Evolutionary conservation across 2,888 invertebrate genomes (phyloP).

Genomic region (Oscheius sp.): DNA sequence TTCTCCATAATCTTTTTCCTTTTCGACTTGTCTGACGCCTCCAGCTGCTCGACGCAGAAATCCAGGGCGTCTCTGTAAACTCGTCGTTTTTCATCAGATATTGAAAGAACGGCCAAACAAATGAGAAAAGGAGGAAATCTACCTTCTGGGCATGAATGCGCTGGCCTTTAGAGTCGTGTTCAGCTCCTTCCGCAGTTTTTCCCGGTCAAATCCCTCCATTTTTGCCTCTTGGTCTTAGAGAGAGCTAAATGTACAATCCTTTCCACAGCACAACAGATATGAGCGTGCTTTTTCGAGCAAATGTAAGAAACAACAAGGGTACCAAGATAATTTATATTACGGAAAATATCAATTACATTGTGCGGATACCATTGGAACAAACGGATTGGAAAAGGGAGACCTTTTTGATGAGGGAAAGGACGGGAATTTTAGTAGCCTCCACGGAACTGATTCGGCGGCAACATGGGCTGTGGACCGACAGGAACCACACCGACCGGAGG

Average conservation of each 20-base stretch:
- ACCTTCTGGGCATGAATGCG: slow-evolving; percentile 22
- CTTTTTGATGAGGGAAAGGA: not conserved
- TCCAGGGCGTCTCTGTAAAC: slow-evolving; percentile 53
- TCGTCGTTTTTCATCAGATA: not conserved
- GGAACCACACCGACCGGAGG: slow-evolving; percentile 26
- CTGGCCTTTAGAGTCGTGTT: slow-evolving; percentile 11
- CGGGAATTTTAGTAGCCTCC: slow-evolving; percentile 28
- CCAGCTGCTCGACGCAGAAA: slow-evolving; percentile 45
- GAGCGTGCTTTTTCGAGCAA: not conserved
- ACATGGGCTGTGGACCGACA: slow-evolving; percentile 32
- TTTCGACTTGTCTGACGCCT: slow-evolving; percentile 48
- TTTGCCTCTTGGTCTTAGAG: not conserved
- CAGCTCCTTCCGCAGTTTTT: slow-evolving; percentile 8
- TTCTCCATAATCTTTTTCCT: slow-evolving; percentile 52
- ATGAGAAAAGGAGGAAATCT: not conserved
- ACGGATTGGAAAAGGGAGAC: not conserved
- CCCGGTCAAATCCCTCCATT: slow-evolving; percentile 12
- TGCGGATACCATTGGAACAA: not conserved
- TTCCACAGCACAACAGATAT: slow-evolving; percentile 1
- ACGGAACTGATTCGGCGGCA: slow-evolving; percentile 35
- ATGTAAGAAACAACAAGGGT: not conserved
- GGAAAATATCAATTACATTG: not conserved
- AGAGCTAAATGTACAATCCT: not conserved
- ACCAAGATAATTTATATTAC: not conserved
- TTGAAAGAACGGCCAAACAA: not conserved